phyloP scores from a whole-genome alignment of 2,113 vertebrate genomes.

The Calidris pugnax region DNA sequence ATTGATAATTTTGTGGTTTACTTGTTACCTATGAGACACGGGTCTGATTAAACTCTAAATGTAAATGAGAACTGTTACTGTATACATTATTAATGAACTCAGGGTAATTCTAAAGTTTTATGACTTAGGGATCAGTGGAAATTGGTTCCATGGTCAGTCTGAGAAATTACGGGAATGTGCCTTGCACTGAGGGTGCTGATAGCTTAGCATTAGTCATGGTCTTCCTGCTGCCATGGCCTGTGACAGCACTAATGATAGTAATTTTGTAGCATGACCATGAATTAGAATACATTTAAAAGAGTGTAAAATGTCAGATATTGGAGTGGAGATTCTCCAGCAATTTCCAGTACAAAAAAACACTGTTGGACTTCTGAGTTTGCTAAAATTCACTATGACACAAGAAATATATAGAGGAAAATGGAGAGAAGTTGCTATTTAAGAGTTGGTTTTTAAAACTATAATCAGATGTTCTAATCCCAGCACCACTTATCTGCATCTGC shows the following conservation, averaged over 20 bases:
- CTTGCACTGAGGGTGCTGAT: slow-evolving; percentile 81
- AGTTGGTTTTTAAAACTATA: neutral
- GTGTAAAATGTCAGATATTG: slow-evolving; percentile 81
- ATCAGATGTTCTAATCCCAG: neutral
- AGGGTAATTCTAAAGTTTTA: slow-evolving; percentile 91
- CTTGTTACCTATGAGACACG: slow-evolving; percentile 79
- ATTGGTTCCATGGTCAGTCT: slow-evolving; percentile 94
- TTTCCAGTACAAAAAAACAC: slow-evolving; percentile 32
- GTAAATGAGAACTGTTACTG: slow-evolving; percentile 77
- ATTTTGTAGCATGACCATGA: slow-evolving; percentile 87
- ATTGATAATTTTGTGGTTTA: slow-evolving; percentile 78
- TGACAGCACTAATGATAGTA: slow-evolving; percentile 92
- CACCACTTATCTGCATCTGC: neutral
- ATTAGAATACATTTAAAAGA: slow-evolving; percentile 83
- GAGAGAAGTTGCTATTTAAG: neutral
- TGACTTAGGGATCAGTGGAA: slow-evolving; percentile 86
- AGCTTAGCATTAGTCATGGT: slow-evolving; percentile 89
- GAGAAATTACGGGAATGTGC: slow-evolving; percentile 89
- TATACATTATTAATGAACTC: slow-evolving; percentile 95
- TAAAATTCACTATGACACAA: neutral
- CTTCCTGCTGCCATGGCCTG: slow-evolving; percentile 78
- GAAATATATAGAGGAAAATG: neutral
- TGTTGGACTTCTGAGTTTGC: slow-evolving; percentile 45
- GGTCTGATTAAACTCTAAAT: slow-evolving; percentile 88
- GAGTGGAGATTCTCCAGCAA: slow-evolving; percentile 66